phyloP scores from a whole-genome alignment of 2,113 vertebrate genomes.

The Circaetus cinerascens region DNA sequence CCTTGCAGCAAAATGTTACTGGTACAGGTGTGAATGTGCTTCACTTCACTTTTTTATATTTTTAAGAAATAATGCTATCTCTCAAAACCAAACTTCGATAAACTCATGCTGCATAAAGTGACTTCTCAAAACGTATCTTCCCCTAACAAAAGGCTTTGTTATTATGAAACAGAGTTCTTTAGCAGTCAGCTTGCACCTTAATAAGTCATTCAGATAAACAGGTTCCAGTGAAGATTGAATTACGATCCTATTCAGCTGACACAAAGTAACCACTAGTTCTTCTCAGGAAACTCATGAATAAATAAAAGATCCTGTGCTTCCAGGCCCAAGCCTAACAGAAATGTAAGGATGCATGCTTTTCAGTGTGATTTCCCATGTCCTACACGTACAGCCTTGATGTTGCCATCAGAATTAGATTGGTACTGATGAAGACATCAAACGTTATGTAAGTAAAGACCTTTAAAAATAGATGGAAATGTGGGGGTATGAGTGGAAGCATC shows the following conservation, averaged over 20 bases:
- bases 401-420: not conserved
- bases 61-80: not conserved
- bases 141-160: not conserved
- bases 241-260: constrained; percentile 72
- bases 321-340: not conserved
- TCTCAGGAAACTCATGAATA: constrained; percentile 82
- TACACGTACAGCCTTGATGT: not conserved
- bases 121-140: not conserved
- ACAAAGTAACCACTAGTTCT: constrained; percentile 75
- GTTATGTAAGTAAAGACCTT: constrained; percentile 22
- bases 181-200: not conserved
- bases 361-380: not conserved
- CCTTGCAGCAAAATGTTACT: not conserved
- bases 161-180: not conserved
- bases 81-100: not conserved
- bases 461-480: not conserved
- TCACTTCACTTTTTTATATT: not conserved
- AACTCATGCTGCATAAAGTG: not conserved
- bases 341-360: not conserved
- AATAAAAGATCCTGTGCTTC: constrained; percentile 75
- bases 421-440: not conserved
- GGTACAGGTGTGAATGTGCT: not conserved
- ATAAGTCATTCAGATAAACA: not conserved
- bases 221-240: constrained; percentile 67
- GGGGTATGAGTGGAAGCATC: not conserved